Evolutionary conservation across 2,888 invertebrate species (phyloP), one percentile per base, ranked within the genome.

Genomic region (Caenorhabditis sp.): DNA sequence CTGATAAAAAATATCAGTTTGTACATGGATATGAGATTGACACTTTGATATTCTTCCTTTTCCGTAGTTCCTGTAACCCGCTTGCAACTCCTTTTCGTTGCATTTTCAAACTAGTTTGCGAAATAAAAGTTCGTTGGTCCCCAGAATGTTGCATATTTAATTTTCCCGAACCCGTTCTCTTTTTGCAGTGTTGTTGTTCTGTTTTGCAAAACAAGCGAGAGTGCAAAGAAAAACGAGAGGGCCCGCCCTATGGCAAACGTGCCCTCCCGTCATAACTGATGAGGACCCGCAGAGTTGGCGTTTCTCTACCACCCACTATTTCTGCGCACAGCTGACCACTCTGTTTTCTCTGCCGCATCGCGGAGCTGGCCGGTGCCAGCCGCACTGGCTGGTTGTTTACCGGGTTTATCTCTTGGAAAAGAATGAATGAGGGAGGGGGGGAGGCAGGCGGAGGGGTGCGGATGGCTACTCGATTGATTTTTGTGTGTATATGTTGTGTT

Each of bases 301-400:
- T 55, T 69, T 62, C 69, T 62, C 64, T 60, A 11, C 15, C 50
- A 6, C 69, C 20, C 61, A 40, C 78, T 70, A 61, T 72, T 62
- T 61, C 47, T 15, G 50, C 58, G 53, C 61, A 70, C 81, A 81
- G 76, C 81, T 81, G 81, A 81, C 81, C 81, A 65, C 67, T 50
- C 69, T 67, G 51, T 65, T 61, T 64, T 70, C 70, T 67, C 81
- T 81, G 76, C 81, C 53, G 62, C 81, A 68, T 35, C 28, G 72
- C 65, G 61, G 82, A 70, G 82, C 78, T 56, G 71, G 78, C 61
- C 78, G 55, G 82, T 82, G 82, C 82, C 82, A 82, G 82, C 72
- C 81, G 64, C 78, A 51, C 72, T 64, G 55, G 71, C 56, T 60
- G 55, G 77, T 81, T 81, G 81, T 81, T 81, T 81, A 81, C 81